Evolutionary conservation across 2,888 invertebrate species (phyloP), one percentile per base, ranked within the genome.

Genomic region (Melipona beecheii): DNA sequence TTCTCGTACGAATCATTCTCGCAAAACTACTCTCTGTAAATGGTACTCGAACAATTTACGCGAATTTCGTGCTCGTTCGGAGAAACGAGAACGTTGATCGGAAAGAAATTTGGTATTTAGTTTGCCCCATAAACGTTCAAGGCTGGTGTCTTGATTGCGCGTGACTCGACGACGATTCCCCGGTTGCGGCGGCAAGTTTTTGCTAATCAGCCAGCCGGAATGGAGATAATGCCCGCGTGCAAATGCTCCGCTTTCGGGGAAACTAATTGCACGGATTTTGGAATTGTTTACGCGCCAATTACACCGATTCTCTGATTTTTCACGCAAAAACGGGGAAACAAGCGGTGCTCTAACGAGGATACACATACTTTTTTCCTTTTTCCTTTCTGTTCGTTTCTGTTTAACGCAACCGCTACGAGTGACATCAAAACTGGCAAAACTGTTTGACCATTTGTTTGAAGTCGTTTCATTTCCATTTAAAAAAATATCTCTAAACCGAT

Each of bases 131-230:
- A 58, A 58, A 49, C 71, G 50, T 64, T 62, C 31, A 9, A 49
- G 6, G 9, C 21, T 60, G 52, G 13, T 74, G 52, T 66, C 68
- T 68, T 19, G 58, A 60, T 75, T 68, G n/a, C 31, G n/a, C 43
- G 4, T 11, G 43, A 24, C 49, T 17, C 13, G 21, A 49, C 27
- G 1, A 49, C 9, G 43, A 31, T 58, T 21, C 27, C 9, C 52
- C 24, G 43, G 21, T 43, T 58, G 56, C 49, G 15, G 52, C 56
- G 2, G 17, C 15, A 49, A 49, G 75, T 75, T 75, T 68, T 75
- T 75, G 75, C 49, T 68, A 75, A 75, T 75, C 75, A 75, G 58
- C 68, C 68, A 49, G 27, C 58, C 27, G 58, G 56, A 75, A 68
- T 21, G 24, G 68, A 68, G 75, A 75, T 75, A 68, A 75, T 56